Percentiles rank a stretch among this genome's conserved stretches.
phyloP scores from a whole-genome alignment of 2,797 vertebrate genomes.

The Spondyliosoma cantharus region DNA sequence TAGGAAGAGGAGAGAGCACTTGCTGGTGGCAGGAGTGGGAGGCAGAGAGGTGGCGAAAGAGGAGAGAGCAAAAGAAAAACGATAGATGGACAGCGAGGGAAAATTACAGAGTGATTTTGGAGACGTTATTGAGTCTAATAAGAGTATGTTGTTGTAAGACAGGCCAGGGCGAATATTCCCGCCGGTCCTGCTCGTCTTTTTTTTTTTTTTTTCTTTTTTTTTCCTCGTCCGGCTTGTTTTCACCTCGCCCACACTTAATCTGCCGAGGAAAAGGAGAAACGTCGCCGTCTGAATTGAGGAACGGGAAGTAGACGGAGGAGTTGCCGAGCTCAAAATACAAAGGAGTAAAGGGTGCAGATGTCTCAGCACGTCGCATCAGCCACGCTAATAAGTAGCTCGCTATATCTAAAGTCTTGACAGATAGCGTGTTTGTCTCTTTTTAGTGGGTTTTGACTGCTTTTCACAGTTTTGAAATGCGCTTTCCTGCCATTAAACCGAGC shows the following conservation, averaged over 20 bases:
- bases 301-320: constrained; percentile 17
- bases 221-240: constrained; percentile 44
- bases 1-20: constrained; percentile 25
- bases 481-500: neutral
- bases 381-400: neutral
- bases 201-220: neutral
- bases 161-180: constrained; percentile 45
- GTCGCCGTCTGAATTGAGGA: constrained; percentile 43
- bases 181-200: constrained; percentile 39
- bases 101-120: constrained; percentile 51
- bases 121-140: constrained; percentile 67
- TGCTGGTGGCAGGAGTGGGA: constrained; percentile 25
- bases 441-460: neutral
- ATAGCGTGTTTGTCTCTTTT: fast-evolving
- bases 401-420: neutral
- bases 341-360: neutral
- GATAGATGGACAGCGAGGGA: constrained; percentile 28
- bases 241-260: constrained; percentile 61
- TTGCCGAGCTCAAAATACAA: constrained; percentile 26
- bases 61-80: constrained; percentile 3
- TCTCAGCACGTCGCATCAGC: neutral
- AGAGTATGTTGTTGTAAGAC: constrained; percentile 58
- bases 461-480: neutral
- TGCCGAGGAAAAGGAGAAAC: constrained; percentile 39
- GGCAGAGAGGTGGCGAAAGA: neutral